Evolutionary conservation across 1,140 invertebrate genomes (phyloP), one percentile per base, ranked within the genome.

Genomic region (Drosophila obscura): DNA sequence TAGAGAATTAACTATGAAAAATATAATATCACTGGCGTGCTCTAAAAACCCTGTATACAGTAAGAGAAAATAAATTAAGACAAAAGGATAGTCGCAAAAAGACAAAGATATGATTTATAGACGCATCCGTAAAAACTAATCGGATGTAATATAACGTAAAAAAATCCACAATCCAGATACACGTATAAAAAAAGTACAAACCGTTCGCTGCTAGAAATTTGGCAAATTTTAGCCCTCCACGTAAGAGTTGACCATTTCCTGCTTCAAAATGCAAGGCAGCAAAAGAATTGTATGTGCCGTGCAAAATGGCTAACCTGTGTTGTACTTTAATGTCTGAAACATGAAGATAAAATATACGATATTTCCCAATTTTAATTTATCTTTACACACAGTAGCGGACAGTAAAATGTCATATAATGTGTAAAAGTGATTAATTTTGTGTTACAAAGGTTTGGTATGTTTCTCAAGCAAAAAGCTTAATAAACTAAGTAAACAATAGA

Each of bases 271-370:
- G 46, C 58, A 67, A 52, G 0, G 49, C 50, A 6, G 73, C 26
- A 45, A 77, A 82, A 22, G 26, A 53, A 41, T 68, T 82, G 58
- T 81, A 78, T n/a, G 68, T 73, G 0, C 79, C 79, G 43, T 61
- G 77, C 39, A 82, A 55, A 16, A 68, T 57, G 5, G 43, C 24
- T 19, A 83, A 46, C 2, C 65, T 45, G 6, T 41, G 49, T 49
- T 65, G 59, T n/a, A 22, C 5, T 1, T 16, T 52, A n/a, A 15
- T 4, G 31, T 69, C 66, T 69, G 7, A 53, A 66, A 66, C 5
- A 46, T 31, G 2, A 31, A 31, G 1, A 31, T 9, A 31, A 8
- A 31, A 31, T 31, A 8, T 31, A 8, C 7, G 6, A 31, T 7
- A 31, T 31, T 8, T 31, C 7, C 7, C 2, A 8, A 31, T 7